A percentile compares a stretch with the other conserved stretches of the same genome.
These are phyloP conservation scores for Coilia nasus DNA, from an alignment of 2,797 vertebrate species.

Conservation along the genomic window DNA sequence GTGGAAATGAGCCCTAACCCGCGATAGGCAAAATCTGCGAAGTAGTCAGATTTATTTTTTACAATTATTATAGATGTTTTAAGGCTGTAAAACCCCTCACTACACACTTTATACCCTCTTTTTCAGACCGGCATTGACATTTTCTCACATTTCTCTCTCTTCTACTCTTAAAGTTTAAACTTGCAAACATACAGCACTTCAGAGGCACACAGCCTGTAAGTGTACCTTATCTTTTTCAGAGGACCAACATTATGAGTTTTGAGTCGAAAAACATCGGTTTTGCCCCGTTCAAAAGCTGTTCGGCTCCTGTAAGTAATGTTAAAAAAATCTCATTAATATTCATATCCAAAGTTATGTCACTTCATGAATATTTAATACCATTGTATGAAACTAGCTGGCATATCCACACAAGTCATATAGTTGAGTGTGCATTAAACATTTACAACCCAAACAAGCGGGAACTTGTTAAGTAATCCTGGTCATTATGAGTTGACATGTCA, in stretches of 20 bases:
- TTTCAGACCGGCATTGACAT: too few species aligned
- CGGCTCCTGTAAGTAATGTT: constrained; percentile 81
- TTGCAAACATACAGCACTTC: too few species aligned
- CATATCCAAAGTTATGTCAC: neutral
- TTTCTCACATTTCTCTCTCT: too few species aligned
- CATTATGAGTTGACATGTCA: neutral
- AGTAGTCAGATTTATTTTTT: too few species aligned
- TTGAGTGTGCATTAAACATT: neutral
- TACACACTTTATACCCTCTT: too few species aligned
- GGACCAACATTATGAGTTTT: constrained; percentile 93
- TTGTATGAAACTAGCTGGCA: neutral
- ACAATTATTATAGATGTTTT: too few species aligned
- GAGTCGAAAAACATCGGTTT: constrained; percentile 92
- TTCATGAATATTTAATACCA: neutral
- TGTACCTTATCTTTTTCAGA: constrained; percentile 90
- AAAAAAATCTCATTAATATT: neutral
- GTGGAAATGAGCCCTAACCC: too few species aligned
- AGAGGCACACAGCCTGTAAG: too few species aligned
- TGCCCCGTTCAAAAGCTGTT: constrained; percentile 89
- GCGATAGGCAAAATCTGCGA: too few species aligned
- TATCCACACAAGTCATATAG: neutral
- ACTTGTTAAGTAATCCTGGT: neutral
- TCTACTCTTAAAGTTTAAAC: too few species aligned
- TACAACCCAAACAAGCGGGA: neutral
- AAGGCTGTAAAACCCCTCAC: too few species aligned